Percentiles rank a stretch among this genome's conserved stretches.
These are phyloP conservation scores for Lamellibrachia satsuma DNA, from an alignment of 2,888 invertebrate species.

Conservation along the genomic window DNA sequence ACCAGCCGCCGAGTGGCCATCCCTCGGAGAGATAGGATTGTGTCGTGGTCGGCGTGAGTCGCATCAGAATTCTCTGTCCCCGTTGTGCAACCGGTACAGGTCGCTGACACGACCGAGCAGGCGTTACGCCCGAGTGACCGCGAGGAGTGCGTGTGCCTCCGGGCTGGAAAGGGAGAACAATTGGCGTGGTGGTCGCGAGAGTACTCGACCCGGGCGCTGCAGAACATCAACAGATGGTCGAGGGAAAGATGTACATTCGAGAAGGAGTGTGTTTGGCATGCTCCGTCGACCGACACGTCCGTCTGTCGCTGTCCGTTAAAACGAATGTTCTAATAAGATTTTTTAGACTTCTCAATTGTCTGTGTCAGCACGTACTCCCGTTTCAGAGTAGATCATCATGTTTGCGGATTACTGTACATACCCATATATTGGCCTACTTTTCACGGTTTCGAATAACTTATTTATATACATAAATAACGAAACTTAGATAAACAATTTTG, in stretches of 20 bases:
- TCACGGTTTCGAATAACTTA: neutral
- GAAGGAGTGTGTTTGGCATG: neutral
- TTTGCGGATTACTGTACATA: too few relatives aligned
- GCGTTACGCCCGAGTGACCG: neutral
- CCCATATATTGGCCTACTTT: neutral
- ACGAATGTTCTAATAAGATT: neutral
- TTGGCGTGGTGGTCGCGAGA: neutral
- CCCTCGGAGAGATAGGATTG: neutral
- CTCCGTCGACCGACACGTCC: neutral
- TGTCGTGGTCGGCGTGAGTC: neutral
- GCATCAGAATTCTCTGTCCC: neutral
- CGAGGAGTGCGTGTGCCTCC: neutral
- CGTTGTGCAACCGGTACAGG: neutral
- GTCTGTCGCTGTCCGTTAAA: neutral
- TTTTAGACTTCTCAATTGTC: neutral
- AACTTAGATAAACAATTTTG: neutral
- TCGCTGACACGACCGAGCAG: neutral
- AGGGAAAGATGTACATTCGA: constrained; percentile 9
- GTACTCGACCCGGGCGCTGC: neutral
- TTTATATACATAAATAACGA: neutral
- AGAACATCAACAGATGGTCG: neutral
- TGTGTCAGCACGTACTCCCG: neutral
- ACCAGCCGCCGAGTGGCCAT: neutral
- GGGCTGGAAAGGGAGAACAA: neutral
- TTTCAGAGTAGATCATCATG: too few relatives aligned